A percentile compares a stretch with the other conserved stretches of the same genome.
phyloP scores from a whole-genome alignment of 1,140 invertebrate species.

The Papilio machaon region DNA sequence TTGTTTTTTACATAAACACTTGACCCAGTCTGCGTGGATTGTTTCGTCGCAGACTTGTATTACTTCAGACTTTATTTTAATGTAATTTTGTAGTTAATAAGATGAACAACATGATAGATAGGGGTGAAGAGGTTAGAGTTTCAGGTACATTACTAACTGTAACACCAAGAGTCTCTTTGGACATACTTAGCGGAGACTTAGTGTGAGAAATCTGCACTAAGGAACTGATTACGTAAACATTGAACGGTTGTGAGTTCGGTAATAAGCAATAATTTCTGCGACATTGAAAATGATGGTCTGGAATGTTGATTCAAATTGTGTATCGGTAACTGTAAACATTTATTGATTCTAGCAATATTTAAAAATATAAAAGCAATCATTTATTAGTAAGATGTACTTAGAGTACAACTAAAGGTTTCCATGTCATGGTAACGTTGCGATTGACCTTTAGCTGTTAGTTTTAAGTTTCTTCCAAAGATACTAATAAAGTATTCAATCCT shows the following conservation, averaged over 20 bases:
- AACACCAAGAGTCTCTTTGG: neutral
- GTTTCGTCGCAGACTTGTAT: neutral
- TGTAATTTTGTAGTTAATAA: neutral
- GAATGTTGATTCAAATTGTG: neutral
- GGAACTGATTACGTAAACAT: neutral
- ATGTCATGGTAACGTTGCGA: slow-evolving; percentile 3
- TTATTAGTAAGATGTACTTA: neutral
- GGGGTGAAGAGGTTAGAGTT: neutral
- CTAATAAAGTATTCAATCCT: neutral
- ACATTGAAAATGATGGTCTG: neutral
- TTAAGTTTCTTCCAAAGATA: slow-evolving; percentile 1
- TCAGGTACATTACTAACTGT: neutral
- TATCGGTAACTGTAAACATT: neutral
- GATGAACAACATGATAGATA: neutral
- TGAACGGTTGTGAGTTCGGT: neutral
- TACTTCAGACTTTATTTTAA: neutral
- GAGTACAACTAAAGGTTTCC: neutral
- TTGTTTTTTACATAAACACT: slow-evolving; percentile 25
- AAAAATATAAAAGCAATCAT: neutral
- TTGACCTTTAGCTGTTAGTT: slow-evolving; percentile 10
- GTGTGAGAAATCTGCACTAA: neutral
- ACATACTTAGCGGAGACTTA: neutral
- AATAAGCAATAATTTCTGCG: neutral
- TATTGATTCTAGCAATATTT: neutral
- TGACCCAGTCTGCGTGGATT: slow-evolving; percentile 9